Conservation (phyloP, 2,888 invertebrate species). For the Rugalucina vietnamica region DNA sequence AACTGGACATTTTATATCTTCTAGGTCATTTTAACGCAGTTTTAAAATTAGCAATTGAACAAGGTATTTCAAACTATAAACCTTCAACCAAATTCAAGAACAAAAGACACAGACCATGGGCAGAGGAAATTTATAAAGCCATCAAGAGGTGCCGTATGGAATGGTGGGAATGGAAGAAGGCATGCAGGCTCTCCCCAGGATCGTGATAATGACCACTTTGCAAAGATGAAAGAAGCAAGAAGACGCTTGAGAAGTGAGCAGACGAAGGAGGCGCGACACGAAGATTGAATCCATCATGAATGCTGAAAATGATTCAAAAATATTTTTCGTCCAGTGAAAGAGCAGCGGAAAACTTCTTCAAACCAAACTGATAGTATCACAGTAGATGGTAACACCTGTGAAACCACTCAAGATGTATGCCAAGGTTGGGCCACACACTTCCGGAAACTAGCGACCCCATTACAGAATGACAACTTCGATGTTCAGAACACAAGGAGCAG, state of each 20-base stretch:
- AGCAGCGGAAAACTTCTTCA: not conserved
- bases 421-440: not conserved
- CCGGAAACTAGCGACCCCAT: not conserved
- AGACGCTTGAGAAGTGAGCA: not conserved
- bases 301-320: not conserved
- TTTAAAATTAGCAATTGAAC: not conserved
- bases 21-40: not conserved
- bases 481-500: not conserved
- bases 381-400: not conserved
- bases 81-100: not conserved
- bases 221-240: not conserved
- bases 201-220: too few species aligned
- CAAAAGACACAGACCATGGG: not conserved
- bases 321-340: not conserved
- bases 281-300: not conserved
- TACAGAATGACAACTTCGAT: not conserved
- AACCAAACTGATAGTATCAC: not conserved
- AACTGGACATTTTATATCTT: not conserved
- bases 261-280: not conserved
- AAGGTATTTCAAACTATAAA: not conserved
- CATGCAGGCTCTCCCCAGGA: too few species aligned
- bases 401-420: not conserved
- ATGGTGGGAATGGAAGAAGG: too few species aligned
- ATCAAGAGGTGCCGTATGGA: too few species aligned
- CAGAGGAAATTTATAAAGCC: too few species aligned